A percentile compares a stretch with the other conserved stretches of the same genome.
These are phyloP conservation scores for Neogale vison DNA, from an alignment of 2,113 vertebrate genomes.

Conservation along the genomic window DNA sequence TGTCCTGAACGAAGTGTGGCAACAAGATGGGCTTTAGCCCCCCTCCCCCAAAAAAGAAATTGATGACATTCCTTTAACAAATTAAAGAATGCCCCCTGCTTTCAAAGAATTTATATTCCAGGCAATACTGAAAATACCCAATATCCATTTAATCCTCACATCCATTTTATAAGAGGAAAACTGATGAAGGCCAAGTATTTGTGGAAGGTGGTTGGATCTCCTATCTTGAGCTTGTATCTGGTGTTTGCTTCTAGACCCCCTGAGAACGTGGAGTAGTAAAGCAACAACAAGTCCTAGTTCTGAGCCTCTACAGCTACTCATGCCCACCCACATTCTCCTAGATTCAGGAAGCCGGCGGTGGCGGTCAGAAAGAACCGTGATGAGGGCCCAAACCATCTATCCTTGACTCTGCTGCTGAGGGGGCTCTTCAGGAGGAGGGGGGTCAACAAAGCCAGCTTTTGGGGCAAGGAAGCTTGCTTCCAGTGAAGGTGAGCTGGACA, in stretches of 20 bases:
- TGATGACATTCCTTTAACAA: background rate
- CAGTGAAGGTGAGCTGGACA: background rate
- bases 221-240: background rate
- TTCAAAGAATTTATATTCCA: background rate
- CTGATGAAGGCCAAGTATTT: background rate
- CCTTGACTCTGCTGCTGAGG: background rate
- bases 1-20: background rate
- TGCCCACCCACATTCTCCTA: background rate
- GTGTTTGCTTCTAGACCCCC: background rate
- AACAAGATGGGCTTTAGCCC: background rate
- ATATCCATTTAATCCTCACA: background rate
- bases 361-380: background rate
- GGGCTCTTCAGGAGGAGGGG: constrained; percentile 74
- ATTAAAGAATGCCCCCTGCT: background rate
- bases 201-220: background rate
- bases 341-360: background rate
- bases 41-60: background rate
- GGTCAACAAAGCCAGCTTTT: constrained; percentile 76
- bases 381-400: background rate
- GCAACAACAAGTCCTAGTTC: background rate
- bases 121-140: background rate
- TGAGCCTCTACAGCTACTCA: background rate
- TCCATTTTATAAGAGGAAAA: background rate
- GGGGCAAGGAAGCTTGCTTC: constrained; percentile 27
- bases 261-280: background rate